These are phyloP conservation scores for Microtus pennsylvanicus DNA, from an alignment of 2,113 vertebrate species.

Conservation along the genomic window DNA sequence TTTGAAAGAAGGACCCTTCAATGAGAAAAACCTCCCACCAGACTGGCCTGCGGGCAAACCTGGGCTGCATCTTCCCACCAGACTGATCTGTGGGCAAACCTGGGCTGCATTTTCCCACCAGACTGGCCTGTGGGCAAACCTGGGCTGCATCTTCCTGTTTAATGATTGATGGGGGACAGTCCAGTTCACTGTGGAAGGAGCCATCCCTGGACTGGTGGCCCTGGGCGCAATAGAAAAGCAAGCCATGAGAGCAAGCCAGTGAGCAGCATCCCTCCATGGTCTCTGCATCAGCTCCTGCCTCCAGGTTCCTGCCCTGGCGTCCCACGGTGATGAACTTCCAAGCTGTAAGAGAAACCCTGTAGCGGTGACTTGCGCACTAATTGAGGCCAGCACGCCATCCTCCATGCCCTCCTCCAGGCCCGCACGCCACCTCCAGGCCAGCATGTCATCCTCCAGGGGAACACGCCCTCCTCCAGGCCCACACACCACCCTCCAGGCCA, in stretches of 20 bases:
- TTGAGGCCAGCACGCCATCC: too few relatives aligned
- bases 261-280: rapidly evolving
- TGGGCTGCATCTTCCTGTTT: neutral
- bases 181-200: neutral
- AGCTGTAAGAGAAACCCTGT: neutral
- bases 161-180: neutral
- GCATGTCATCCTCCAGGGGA: neutral
- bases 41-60: neutral
- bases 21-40: neutral
- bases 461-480: too few relatives aligned
- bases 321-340: neutral
- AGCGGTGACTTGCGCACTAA: neutral
- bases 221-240: neutral
- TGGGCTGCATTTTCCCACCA: neutral
- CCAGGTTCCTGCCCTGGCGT: neutral
- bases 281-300: too few relatives aligned
- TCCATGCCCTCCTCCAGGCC: too few relatives aligned
- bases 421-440: too few relatives aligned
- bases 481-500: neutral
- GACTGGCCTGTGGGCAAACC: neutral
- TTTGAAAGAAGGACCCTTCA: neutral
- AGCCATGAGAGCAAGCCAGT: neutral
- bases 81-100: neutral
- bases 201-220: neutral
- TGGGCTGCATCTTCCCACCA: neutral